Base-by-base conservation (phyloP, 2,113 vertebrate species). In the Sphyrna mokarran region DNA sequence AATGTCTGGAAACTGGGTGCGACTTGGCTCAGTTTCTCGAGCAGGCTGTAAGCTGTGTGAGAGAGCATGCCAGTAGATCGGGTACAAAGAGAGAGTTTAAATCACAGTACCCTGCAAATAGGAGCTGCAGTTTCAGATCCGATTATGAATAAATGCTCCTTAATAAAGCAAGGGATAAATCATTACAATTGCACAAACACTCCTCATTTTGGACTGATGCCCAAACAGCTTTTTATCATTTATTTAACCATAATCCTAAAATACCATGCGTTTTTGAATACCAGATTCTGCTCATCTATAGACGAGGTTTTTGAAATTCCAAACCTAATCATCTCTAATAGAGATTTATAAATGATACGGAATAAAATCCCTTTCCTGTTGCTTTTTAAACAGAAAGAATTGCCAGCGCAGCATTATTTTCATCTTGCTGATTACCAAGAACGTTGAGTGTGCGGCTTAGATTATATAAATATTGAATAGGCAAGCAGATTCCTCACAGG, bases 381-480 rank as follows among this genome's bases (percentile, higher is more conserved):
- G 13, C 11, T 54, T 72, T 72, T 95, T 43, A 76, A 48, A 14
- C 54, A 1, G 16, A 54, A 58, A 66, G 16, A 95, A 54, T 93
- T 70, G 68, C 40, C 69, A 95, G 72, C 94, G 48, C 26, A 29
- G 58, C 48, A 29, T 29, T 29, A 95, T 33, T 76, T 95, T 95
- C 48, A 48, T 95, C 29, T 26, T 54, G 40, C 69, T 95, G 94
- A 76, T 48, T 26, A 72, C 40, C 29, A 72, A 72, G 40, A 3
- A 63, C 61, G 1, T 63, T 1, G 48, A 43, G 37, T 94, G 86
- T 89, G 86, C 26, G 1, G 40, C 26, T 54, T 22, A 72, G 48
- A 72, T 20, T 76, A 70, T 95, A 54, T 95, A 95, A 70, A 72
- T 95, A 72, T 72, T 54, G 40, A 95, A 95, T 23, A 26, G 69